Evolutionary conservation across 2,113 vertebrate species (phyloP).

Genomic region (Poecilia latipinna): DNA sequence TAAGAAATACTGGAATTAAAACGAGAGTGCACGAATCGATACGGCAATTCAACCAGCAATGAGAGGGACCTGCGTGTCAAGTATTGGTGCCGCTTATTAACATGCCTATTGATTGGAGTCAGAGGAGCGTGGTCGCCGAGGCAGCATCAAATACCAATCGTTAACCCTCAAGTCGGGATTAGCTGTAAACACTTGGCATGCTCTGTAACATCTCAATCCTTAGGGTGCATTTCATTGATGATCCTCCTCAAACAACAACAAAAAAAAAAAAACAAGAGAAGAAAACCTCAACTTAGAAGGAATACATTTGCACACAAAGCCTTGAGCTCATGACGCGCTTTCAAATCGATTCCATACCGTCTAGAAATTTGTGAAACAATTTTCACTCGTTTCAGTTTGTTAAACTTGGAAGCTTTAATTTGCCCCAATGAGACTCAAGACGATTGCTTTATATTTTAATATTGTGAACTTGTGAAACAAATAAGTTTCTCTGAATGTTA

Average conservation of each 20-base stretch:
- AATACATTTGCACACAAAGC: slow-evolving; percentile 29
- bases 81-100: slow-evolving; percentile 75
- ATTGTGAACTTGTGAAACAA: slow-evolving; percentile 21
- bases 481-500: slow-evolving; percentile 13
- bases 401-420: slow-evolving; percentile 25
- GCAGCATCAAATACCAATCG: slow-evolving; percentile 67
- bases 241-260: background rate
- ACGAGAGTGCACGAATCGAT: slow-evolving; percentile 70
- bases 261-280: background rate
- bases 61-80: slow-evolving; percentile 65
- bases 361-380: slow-evolving; percentile 34
- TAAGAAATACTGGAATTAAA: slow-evolving; percentile 74
- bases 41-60: slow-evolving; percentile 66
- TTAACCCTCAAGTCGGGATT: slow-evolving; percentile 64
- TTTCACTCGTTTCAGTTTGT: slow-evolving; percentile 24
- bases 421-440: slow-evolving; percentile 10
- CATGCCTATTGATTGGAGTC: slow-evolving; percentile 76
- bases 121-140: slow-evolving; percentile 46
- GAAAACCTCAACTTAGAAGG: background rate
- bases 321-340: slow-evolving; percentile 37
- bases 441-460: slow-evolving; percentile 28
- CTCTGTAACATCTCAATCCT: slow-evolving; percentile 57
- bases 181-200: slow-evolving; percentile 63
- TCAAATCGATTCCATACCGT: slow-evolving; percentile 5
- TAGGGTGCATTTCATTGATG: slow-evolving; percentile 34